Conservation (phyloP, 2,888 invertebrate species). For the Pachymerium ferrugineum region DNA sequence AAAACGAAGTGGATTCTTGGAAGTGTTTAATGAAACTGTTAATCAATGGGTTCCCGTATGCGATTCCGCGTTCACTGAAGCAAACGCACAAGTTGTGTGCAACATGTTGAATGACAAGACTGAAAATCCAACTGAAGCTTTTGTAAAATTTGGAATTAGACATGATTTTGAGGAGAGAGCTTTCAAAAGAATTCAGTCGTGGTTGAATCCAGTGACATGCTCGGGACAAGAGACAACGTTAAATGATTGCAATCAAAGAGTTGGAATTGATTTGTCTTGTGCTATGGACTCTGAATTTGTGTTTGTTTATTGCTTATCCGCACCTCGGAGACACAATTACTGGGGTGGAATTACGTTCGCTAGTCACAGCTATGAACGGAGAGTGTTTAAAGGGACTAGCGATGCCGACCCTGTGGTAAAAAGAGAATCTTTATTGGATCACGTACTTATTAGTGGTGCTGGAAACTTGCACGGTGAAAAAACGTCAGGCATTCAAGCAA, state of each 20-base stretch:
- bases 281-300: slow-evolving; percentile 76
- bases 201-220: slow-evolving; percentile 84
- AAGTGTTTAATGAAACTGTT: slow-evolving; percentile 91
- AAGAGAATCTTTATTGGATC: slow-evolving; percentile 70
- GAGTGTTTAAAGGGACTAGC: background rate
- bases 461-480: slow-evolving; percentile 93
- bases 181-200: slow-evolving; percentile 80
- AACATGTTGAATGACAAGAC: background rate
- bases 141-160: slow-evolving; percentile 75
- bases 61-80: slow-evolving; percentile 88
- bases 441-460: slow-evolving; percentile 74
- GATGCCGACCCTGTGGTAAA: background rate
- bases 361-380: slow-evolving; percentile 71
- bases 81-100: slow-evolving; percentile 95
- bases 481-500: slow-evolving; percentile 83
- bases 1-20: slow-evolving; percentile 75
- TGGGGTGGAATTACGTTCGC: slow-evolving; percentile 97
- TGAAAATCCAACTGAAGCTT: slow-evolving; percentile 70
- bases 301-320: slow-evolving; percentile 83
- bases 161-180: slow-evolving; percentile 86
- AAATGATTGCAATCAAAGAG: slow-evolving; percentile 56
- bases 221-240: slow-evolving; percentile 49
- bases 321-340: slow-evolving; percentile 60
- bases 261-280: slow-evolving; percentile 86
- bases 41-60: slow-evolving; percentile 96